Percentiles rank a stretch among this genome's conserved stretches.
Evolutionary conservation across 2,797 vertebrate species (phyloP).

Genomic region (Galagoides demidoff): DNA sequence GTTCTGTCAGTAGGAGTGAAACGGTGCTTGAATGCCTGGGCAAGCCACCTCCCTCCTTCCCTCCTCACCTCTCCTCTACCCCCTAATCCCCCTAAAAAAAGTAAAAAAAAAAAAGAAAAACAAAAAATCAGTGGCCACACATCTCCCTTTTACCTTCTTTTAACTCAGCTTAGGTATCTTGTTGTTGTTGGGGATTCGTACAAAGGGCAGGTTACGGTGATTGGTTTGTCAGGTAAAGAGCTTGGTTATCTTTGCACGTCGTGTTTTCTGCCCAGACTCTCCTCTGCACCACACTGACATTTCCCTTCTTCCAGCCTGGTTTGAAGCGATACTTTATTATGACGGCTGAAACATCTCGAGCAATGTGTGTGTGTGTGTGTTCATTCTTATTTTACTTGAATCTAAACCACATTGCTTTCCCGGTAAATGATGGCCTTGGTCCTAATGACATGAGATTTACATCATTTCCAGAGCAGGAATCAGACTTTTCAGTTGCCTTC

Average conservation of each 20-base stretch:
- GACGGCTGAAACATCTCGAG: constrained; percentile 10
- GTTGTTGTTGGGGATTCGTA: too few relatives aligned
- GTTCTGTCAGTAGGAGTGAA: background rate
- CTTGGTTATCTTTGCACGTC: background rate
- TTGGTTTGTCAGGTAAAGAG: background rate
- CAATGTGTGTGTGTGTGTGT: constrained; percentile 20
- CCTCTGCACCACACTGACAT: background rate
- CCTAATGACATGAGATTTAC: constrained; percentile 5
- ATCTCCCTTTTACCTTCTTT: background rate
- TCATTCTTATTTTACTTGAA: constrained; percentile 37
- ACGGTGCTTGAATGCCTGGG: background rate
- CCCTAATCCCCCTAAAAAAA: background rate
- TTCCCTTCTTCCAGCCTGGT: background rate
- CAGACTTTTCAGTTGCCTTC: background rate
- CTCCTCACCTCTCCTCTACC: fast-evolving
- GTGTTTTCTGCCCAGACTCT: background rate
- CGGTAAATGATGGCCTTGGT: background rate
- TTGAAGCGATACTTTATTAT: background rate
- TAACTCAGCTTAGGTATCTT: background rate
- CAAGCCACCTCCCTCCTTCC: background rate
- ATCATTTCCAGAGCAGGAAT: constrained; percentile 1
- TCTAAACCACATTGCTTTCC: constrained; percentile 11
- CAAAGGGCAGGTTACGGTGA: too few relatives aligned
- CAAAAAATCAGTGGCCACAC: background rate
- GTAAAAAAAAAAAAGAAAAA: background rate